Evolutionary conservation across 2,888 invertebrate species (phyloP), one percentile per base, ranked within the genome.

Genomic region (Habroteleia sp.): DNA sequence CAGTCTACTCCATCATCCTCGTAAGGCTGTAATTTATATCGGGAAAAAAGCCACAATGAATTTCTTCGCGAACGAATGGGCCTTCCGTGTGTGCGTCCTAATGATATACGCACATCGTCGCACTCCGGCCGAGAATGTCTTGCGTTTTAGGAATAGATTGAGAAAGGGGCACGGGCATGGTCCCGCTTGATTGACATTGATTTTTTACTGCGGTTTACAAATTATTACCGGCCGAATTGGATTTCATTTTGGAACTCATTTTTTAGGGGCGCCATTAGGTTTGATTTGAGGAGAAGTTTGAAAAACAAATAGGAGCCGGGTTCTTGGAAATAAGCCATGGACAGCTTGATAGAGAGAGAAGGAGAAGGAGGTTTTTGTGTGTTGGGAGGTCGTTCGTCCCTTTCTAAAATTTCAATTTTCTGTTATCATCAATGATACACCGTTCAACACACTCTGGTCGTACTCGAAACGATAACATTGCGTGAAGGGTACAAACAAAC

Each of bases 1-100:
- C 73, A 60, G 44, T 46, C 76, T 74, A 76, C 72, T 69, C 77
- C 74, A 60, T 73, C 73, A 73, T 79, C 68, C 79, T 79, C 73
- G 78, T 80, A 81, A 77, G 79, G 78, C 79, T 83, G 76, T 83
- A 82, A 84, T 84, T 84, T 83, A 83, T 83, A 82, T 84, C 81
- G 77, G 78, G 52, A 68, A 68, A 74, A 74, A 63, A 74, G 68
- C 56, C 62, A 68, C 62, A 68, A 74, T 74, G 74, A 74, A 74
- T 74, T 74, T 54, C 73, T 66, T 52, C 39, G 37, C 60, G 33
- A 62, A 66, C 60, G 39, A 46, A 35, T 41, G 39, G 17, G 58
- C n/a, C 58, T 10, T 11, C n/a, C 68, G 62, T 33, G 54, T 63
- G 50, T 29, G 54, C 44, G 56, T 41, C 56, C 63, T 72, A 72